These are phyloP conservation scores for Drosophila stalkeri DNA, from an alignment of 2,888 invertebrate genomes.

Conservation along the genomic window DNA sequence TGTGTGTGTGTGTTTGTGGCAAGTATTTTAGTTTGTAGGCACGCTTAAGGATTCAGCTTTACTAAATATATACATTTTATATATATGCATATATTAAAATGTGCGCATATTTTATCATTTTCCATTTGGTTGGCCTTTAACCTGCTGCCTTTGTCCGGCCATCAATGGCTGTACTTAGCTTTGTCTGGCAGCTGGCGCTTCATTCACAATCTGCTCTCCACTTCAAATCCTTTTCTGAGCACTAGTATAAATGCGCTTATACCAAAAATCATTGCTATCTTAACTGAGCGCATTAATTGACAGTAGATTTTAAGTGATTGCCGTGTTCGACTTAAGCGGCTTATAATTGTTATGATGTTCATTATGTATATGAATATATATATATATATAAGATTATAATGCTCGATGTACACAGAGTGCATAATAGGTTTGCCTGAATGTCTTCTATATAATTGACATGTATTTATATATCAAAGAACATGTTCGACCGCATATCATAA, in stretches of 20 bases:
- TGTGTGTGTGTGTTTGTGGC: background rate
- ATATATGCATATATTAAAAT: no score
- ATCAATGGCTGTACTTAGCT: conserved; percentile 2
- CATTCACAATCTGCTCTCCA: background rate
- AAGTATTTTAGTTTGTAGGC: background rate
- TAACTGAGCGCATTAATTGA: background rate
- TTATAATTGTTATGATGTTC: conserved; percentile 1
- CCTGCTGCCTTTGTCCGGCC: background rate
- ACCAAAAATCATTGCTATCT: background rate
- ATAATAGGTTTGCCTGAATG: background rate
- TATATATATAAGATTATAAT: background rate
- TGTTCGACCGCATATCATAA: background rate
- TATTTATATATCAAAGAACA: background rate
- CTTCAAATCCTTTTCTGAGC: background rate
- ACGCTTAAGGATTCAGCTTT: background rate
- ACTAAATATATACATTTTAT: background rate
- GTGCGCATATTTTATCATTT: conserved; percentile 3
- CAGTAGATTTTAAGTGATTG: background rate
- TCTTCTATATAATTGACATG: background rate
- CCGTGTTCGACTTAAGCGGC: conserved; percentile 7
- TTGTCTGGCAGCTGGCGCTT: background rate
- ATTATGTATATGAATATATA: background rate
- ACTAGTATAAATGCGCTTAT: conserved; percentile 1
- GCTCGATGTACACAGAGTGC: background rate
- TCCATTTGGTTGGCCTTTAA: background rate